A percentile compares a stretch with the other conserved stretches of the same genome.
These are phyloP conservation scores for Sinella curviseta DNA, from an alignment of 1,140 invertebrate genomes.

Conservation along the genomic window DNA sequence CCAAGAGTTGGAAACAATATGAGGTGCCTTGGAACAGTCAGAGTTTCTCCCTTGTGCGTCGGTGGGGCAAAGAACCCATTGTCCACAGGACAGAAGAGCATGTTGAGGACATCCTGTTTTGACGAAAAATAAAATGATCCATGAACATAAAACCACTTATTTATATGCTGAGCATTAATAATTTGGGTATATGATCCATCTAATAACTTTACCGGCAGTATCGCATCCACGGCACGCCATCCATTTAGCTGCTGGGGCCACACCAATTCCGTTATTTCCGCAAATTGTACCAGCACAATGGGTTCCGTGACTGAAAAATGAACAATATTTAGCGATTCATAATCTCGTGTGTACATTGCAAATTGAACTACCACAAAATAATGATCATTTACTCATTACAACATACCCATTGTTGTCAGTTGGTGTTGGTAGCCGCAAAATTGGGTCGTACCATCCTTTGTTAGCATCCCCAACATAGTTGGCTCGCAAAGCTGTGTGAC, in stretches of 20 bases:
- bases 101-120: conserved; percentile 13
- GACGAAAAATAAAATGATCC: neutral
- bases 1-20: conserved; percentile 38
- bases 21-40: conserved; percentile 37
- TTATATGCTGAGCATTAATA: neutral
- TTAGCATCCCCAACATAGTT: neutral
- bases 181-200: neutral
- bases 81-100: conserved; percentile 33
- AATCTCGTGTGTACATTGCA: neutral
- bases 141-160: neutral
- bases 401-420: conserved; percentile 18
- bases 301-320: conserved; percentile 30
- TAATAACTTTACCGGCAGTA: neutral
- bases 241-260: conserved; percentile 33
- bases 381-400: neutral
- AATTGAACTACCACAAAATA: neutral
- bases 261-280: conserved; percentile 28
- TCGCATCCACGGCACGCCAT: conserved; percentile 30
- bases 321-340: neutral
- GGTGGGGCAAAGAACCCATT: conserved; percentile 39
- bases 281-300: conserved; percentile 32
- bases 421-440: neutral
- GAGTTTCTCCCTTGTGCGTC: conserved; percentile 7
- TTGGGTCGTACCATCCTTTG: conserved; percentile 11
- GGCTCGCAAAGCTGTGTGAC: neutral